Base-by-base conservation (phyloP, 2,888 invertebrate genomes). In the Noctua fimbriata region DNA sequence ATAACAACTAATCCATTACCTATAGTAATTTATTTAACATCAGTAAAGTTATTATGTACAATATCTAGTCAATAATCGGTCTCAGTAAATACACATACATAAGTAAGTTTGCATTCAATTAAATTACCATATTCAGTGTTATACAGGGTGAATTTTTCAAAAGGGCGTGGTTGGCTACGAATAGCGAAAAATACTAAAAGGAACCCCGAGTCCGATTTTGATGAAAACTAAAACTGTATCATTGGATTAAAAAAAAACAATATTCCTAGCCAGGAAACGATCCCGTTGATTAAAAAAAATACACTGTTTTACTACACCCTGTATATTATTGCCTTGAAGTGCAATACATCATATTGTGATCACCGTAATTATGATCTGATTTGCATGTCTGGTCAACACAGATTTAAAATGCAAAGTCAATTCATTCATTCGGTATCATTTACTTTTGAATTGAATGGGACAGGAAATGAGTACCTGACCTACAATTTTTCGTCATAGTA, bases 391-490 rank as follows among this genome's bases (percentile, higher is more conserved):
- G 65, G 58, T 83, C 81, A 81, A 7, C 69, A 70, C 36, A 3
- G 21, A 65, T 81, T 76, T 67, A 32, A 82, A 83, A 65, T 82
- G 18, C 14, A 69, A 69, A 81, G 69, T 79, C 47, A 32, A 71
- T 52, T 73, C 47, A 1, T 73, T 4, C 6, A 55, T 16, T 12
- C 47, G 12, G 12, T 2, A 5, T 36, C 14, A 16, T 41, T 41
- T 7, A 32, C 12, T 44, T 36, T 69, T 36, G 16, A 71, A 52
- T 65, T 18, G 44, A 12, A 10, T 9, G 18, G 10, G 18, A 1
- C 52, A 69, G 60, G 58, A 76, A 82, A 69, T 41, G 52, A 65
- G n/a, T 44, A 47, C n/a, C 12, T 83, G 76, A 75, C 60, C 76
- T 66, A 73, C 14, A 60, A 65, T 55, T 52, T 83, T 55, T 77